phyloP scores from a whole-genome alignment of 2,797 vertebrate species.

The Hydrolagus colliei region DNA sequence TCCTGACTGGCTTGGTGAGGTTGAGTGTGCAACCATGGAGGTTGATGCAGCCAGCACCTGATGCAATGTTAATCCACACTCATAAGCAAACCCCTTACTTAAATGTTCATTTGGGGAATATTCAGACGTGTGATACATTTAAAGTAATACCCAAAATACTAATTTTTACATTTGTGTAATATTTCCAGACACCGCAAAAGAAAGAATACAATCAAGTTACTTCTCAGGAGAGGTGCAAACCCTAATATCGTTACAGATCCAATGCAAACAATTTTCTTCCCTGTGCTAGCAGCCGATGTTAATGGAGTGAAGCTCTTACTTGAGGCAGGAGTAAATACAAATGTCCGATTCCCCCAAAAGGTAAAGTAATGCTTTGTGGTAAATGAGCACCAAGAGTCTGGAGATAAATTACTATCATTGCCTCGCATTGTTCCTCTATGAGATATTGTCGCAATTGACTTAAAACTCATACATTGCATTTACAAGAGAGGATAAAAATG shows the following conservation, averaged over 20 bases:
- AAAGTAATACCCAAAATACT: background rate
- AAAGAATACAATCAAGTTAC: constrained; percentile 61
- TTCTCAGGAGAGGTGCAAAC: constrained; percentile 70
- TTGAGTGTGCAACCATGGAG: too few species aligned
- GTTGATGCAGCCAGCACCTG: too few species aligned
- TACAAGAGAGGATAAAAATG: too few species aligned
- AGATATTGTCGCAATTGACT: background rate
- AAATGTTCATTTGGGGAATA: too few species aligned
- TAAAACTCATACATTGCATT: background rate
- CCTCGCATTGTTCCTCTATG: background rate
- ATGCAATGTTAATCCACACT: too few species aligned
- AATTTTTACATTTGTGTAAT: background rate
- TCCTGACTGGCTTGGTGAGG: too few species aligned
- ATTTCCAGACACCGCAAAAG: constrained; percentile 48
- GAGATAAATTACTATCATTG: background rate
- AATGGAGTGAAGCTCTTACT: constrained; percentile 61
- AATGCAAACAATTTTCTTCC: constrained; percentile 66
- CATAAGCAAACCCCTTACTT: too few species aligned
- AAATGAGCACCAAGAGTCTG: background rate
- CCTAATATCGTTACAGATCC: constrained; percentile 64
- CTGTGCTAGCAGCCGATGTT: constrained; percentile 65
- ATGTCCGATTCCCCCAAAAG: constrained; percentile 56
- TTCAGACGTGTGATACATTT: too few species aligned
- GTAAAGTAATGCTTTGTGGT: constrained; percentile 44
- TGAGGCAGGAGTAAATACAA: constrained; percentile 62